Conservation (phyloP, 2,113 vertebrate genomes). For the Sylvilagus bachmani region DNA sequence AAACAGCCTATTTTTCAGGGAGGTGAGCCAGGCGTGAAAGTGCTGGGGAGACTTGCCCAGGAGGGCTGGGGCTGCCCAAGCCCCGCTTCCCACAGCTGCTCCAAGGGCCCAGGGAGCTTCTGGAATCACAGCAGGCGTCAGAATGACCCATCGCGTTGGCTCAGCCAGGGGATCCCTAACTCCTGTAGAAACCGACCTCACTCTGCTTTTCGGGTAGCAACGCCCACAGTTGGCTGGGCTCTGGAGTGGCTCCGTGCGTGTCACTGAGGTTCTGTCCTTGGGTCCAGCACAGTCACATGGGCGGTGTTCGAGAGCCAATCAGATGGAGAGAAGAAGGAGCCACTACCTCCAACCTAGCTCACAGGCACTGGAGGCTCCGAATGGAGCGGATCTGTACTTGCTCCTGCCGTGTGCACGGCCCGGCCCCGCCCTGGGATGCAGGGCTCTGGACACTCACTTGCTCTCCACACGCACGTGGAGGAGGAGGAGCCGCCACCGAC, state of each 20-base stretch:
- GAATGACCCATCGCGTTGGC: neutral
- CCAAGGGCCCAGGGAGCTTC: neutral
- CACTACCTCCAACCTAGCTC: accelerated
- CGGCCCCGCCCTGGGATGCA: accelerated
- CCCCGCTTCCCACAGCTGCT: neutral
- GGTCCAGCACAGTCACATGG: neutral
- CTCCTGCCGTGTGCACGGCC: accelerated
- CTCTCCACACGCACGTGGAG: slow-evolving; percentile 96
- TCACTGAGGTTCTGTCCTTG: neutral
- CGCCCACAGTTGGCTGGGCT: neutral
- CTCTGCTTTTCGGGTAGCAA: neutral
- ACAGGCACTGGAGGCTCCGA: neutral
- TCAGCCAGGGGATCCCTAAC: neutral
- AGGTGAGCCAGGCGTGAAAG: neutral
- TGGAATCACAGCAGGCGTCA: neutral
- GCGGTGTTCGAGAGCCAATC: neutral
- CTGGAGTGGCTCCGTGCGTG: neutral
- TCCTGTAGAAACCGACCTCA: neutral
- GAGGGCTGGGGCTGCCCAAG: neutral
- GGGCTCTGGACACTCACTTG: slow-evolving; percentile 89
- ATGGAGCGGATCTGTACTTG: neutral
- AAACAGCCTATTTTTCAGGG: neutral
- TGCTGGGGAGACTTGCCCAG: neutral
- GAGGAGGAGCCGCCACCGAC: slow-evolving; percentile 92
- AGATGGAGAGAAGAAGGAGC: neutral